Evolutionary conservation across 2,888 invertebrate species (phyloP), one percentile per base, ranked within the genome.

Genomic region (Phyto melanocephala): DNA sequence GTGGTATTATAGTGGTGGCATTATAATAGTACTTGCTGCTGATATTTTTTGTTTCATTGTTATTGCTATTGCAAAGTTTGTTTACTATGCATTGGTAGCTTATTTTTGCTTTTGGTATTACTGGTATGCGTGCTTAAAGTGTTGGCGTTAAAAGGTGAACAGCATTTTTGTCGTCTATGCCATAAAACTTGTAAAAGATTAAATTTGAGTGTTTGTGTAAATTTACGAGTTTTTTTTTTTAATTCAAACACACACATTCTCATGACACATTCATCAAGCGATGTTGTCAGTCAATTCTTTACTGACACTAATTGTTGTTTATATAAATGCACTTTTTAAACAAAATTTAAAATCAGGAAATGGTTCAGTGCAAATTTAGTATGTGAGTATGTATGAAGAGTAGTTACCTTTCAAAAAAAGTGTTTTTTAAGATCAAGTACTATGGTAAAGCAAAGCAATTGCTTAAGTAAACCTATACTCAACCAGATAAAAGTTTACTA

Each of bases 61-160:
- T 60, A 50, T 65, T 70, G 22, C 33, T 56, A 8, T 35, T 63
- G 52, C 13, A 13, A 4, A 42, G 15, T 58, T 42, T 50, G 65
- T 35, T 40, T 50, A 50, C 42, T 28, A 40, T 33, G 47, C 22
- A 60, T 40, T 47, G 42, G 28, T 28, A 28, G n/a, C 33, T 6
- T 62, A 20, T 33, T 58, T 35, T 8, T 58, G 4, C 13, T 70
- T 20, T 22, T 33, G 52, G 7, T 24, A 22, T 37, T 15, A 45
- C 60, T 58, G 60, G 74, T 81, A 54, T 71, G 52, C 40, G 58
- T 62, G 28, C 15, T 24, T 28, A 28, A 76, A 62, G 70, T 70
- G 81, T 78, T 71, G 79, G 81, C 80, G 80, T 75, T 78, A 65
- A 85, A 85, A 85, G 84, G 85, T 85, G 82, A 84, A 84, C 84